phyloP scores from a whole-genome alignment of 1,140 invertebrate genomes.

The Brachionus manjavacas region DNA sequence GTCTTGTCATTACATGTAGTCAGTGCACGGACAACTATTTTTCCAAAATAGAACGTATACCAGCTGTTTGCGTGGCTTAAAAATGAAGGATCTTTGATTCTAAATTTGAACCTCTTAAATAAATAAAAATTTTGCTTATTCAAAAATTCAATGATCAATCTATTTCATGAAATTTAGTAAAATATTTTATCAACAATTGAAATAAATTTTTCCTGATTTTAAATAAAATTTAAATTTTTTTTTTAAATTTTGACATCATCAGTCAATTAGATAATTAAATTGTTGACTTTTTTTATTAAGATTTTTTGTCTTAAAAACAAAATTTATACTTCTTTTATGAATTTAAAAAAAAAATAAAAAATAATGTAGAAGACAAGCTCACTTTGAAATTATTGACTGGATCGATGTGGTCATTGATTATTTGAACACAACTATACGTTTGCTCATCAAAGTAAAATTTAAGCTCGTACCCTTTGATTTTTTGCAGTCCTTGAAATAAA shows the following conservation, averaged over 20 bases:
- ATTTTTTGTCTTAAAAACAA: too few relatives aligned
- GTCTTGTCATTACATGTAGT: not conserved
- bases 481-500: not conserved
- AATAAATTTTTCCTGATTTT: too few relatives aligned
- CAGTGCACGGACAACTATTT: not conserved
- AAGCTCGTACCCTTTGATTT: slow-evolving; percentile 6
- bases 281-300: not conserved
- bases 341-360: not conserved
- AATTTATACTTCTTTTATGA: not conserved
- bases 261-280: too few relatives aligned
- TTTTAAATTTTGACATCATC: too few relatives aligned
- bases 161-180: too few relatives aligned
- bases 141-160: too few relatives aligned
- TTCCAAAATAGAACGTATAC: slow-evolving; percentile 2
- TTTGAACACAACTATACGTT: not conserved
- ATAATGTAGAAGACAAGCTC: not conserved
- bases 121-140: not conserved
- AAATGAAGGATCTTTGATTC: slow-evolving; percentile 6
- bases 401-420: not conserved
- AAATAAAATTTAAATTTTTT: too few relatives aligned
- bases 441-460: not conserved
- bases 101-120: not conserved
- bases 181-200: too few relatives aligned
- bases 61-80: not conserved
- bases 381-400: not conserved